These are phyloP conservation scores for Petrocephalus microphthalmus DNA, from an alignment of 2,113 vertebrate species.

Conservation along the genomic window DNA sequence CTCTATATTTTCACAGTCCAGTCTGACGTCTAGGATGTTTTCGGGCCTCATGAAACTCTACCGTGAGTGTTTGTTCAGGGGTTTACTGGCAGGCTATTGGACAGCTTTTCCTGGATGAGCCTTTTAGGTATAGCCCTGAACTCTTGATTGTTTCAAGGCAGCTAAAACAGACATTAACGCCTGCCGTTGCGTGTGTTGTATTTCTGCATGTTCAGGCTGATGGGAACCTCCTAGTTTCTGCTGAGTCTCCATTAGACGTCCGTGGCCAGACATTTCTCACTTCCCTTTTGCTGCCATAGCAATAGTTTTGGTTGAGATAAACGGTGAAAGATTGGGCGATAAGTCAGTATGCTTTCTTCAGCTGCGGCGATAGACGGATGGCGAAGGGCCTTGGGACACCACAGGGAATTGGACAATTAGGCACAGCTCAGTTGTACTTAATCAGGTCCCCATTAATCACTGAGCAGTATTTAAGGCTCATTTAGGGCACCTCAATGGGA, in stretches of 20 bases:
- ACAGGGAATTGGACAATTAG: not conserved
- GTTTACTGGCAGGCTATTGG: not conserved
- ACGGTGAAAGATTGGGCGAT: not conserved
- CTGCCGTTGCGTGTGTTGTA: too few relatives aligned
- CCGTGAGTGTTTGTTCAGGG: not conserved
- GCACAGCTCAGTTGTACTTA: not conserved
- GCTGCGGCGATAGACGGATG: not conserved
- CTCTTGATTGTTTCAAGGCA: not conserved
- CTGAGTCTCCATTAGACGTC: not conserved
- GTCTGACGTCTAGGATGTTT: not conserved
- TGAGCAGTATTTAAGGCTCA: not conserved
- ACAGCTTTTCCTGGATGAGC: not conserved
- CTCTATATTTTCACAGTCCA: not conserved
- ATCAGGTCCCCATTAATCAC: not conserved
- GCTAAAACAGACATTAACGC: not conserved
- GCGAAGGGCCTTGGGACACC: not conserved
- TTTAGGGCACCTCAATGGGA: not conserved
- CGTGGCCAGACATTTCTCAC: not conserved
- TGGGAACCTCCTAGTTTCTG: not conserved
- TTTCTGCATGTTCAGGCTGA: not conserved
- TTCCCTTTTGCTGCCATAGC: slow-evolving; percentile 10
- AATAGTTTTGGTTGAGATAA: not conserved
- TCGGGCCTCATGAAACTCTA: not conserved
- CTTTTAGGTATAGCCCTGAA: not conserved
- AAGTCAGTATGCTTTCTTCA: not conserved